phyloP scores from a whole-genome alignment of 2,797 vertebrate genomes.

The Phoxinus dragarum region DNA sequence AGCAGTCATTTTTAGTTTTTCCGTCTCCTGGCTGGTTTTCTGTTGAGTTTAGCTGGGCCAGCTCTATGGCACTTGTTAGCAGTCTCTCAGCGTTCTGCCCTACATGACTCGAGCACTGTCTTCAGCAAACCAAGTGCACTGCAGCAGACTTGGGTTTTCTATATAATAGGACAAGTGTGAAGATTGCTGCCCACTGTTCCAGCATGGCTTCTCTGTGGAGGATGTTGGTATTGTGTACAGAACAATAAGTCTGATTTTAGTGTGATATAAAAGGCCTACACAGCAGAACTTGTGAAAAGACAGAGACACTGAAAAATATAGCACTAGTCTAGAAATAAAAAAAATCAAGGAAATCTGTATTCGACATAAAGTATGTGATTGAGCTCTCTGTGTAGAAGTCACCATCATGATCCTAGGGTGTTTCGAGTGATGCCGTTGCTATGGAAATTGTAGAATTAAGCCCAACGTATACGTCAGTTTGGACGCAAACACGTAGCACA shows the following conservation, averaged over 20 bases:
- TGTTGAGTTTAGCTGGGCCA: slow-evolving; percentile 22
- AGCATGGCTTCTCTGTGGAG: slow-evolving; percentile 28
- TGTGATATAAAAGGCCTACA: slow-evolving; percentile 20
- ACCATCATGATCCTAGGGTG: neutral
- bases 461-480: too few species aligned
- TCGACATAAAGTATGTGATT: too few species aligned
- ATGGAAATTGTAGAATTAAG: neutral
- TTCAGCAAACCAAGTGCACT: neutral
- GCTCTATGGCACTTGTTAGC: slow-evolving; percentile 63
- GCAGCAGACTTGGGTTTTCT: neutral
- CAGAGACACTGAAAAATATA: neutral
- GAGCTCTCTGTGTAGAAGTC: neutral
- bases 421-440: neutral
- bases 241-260: slow-evolving; percentile 38
- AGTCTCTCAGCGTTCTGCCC: slow-evolving; percentile 3
- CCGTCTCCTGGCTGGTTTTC: neutral
- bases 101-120: neutral
- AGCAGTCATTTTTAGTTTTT: neutral
- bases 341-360: too few species aligned
- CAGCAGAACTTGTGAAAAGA: neutral
- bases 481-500: too few species aligned
- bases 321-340: too few species aligned
- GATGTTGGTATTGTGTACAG: slow-evolving; percentile 37
- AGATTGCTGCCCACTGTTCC: slow-evolving; percentile 16
- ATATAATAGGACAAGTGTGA: slow-evolving; percentile 28